Percentiles rank a stretch among this genome's conserved stretches.
Evolutionary conservation across 2,888 invertebrate genomes (phyloP).

Genomic region (Penaeus monodon): DNA sequence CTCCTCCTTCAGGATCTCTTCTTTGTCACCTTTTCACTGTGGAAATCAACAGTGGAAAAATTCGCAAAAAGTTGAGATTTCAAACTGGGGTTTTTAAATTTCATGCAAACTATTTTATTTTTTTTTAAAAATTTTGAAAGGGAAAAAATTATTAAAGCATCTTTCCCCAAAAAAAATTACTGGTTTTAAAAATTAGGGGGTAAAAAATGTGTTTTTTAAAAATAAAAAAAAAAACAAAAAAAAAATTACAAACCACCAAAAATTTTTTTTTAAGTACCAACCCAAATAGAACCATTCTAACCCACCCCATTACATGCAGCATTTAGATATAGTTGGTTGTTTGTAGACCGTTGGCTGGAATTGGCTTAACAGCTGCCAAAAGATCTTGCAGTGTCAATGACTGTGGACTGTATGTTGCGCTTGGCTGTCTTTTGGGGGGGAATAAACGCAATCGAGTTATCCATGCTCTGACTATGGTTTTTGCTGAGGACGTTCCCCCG

Average conservation of each 20-base stretch:
- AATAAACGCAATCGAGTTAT: conserved; percentile 14
- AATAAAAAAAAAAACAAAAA: too few species aligned
- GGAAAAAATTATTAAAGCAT: too few species aligned
- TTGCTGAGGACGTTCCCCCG: conserved; percentile 4
- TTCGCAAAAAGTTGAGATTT: not conserved
- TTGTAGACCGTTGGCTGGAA: conserved; percentile 30
- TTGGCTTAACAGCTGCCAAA: conserved; percentile 27
- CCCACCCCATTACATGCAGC: conserved; percentile 31
- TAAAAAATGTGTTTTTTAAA: too few species aligned
- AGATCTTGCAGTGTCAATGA: conserved; percentile 40
- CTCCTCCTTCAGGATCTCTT: conserved; percentile 48
- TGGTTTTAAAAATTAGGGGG: too few species aligned
- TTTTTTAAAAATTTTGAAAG: too few species aligned
- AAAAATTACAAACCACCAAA: too few species aligned
- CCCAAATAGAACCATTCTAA: conserved; percentile 12
- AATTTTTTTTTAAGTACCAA: not conserved
- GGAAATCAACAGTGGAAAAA: not conserved
- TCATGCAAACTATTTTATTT: too few species aligned
- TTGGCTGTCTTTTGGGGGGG: not conserved
- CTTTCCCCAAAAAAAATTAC: too few species aligned
- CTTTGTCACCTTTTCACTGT: conserved; percentile 46
- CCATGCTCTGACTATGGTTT: conserved; percentile 32
- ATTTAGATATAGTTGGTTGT: conserved; percentile 47
- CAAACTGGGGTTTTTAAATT: not conserved
- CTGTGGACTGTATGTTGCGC: not conserved